phyloP scores from a whole-genome alignment of 2,888 invertebrate genomes.

The Torymus tubicola region DNA sequence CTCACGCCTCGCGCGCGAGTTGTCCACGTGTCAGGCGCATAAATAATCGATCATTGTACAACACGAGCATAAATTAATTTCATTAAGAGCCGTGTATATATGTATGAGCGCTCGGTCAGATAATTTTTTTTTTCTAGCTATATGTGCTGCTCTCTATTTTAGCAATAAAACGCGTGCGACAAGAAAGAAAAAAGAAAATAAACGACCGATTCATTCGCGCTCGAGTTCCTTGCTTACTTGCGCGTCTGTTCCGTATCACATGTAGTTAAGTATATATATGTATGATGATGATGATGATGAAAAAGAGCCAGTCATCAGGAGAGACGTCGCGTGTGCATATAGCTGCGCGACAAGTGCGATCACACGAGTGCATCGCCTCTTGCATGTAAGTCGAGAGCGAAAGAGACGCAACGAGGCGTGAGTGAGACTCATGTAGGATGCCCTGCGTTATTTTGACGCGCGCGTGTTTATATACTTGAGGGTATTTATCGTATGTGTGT shows the following conservation, averaged over 20 bases:
- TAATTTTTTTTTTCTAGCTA: neutral
- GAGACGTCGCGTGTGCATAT: too few relatives aligned
- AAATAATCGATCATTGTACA: slow-evolving; percentile 48
- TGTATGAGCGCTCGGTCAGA: neutral
- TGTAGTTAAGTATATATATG: slow-evolving; percentile 15
- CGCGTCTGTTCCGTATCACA: slow-evolving; percentile 17
- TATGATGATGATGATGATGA: slow-evolving; percentile 13
- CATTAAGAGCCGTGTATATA: neutral
- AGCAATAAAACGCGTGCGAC: slow-evolving; percentile 34
- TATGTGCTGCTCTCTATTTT: neutral
- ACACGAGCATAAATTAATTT: slow-evolving; percentile 30
- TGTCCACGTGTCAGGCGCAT: slow-evolving; percentile 1
- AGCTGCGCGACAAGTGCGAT: too few relatives aligned
- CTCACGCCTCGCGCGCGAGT: neutral
- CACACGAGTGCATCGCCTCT: too few relatives aligned
- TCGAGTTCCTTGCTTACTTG: neutral
- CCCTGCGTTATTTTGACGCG: too few relatives aligned
- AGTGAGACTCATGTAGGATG: too few relatives aligned
- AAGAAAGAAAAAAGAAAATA: neutral
- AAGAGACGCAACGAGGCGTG: too few relatives aligned
- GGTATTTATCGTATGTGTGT: too few relatives aligned
- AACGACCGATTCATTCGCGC: neutral
- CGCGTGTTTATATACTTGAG: too few relatives aligned
- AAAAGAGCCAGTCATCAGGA: slow-evolving; percentile 4
- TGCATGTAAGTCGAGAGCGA: too few relatives aligned